Conservation (phyloP, 2,797 vertebrate species). For the Cetoscarus ocellatus region DNA sequence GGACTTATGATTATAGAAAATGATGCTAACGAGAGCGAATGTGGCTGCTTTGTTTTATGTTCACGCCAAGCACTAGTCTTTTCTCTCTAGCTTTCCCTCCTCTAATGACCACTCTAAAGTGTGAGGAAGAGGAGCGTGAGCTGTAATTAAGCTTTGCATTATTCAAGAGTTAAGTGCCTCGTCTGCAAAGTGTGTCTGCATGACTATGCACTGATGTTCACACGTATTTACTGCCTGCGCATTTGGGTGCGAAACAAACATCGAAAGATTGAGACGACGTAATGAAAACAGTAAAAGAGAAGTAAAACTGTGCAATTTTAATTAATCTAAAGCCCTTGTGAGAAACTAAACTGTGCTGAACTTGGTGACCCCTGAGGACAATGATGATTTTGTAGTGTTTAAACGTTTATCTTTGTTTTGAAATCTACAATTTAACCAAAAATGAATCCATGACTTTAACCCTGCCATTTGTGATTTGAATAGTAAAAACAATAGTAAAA, state of each 20-base stretch:
- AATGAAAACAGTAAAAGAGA: conserved; percentile 4
- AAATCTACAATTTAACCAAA: too few relatives aligned
- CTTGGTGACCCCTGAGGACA: too few relatives aligned
- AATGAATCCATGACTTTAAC: too few relatives aligned
- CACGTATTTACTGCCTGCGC: neutral
- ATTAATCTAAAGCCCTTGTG: too few relatives aligned
- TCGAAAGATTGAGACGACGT: conserved; percentile 18
- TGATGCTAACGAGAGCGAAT: conserved; percentile 23
- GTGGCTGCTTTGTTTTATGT: conserved; percentile 51
- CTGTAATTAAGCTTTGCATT: conserved; percentile 71
- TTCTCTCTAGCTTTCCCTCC: conserved; percentile 35
- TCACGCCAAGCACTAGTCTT: conserved; percentile 53
- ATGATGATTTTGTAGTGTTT: too few relatives aligned
- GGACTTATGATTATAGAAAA: conserved; percentile 56
- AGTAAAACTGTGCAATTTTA: conserved; percentile 25
- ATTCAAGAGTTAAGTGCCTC: conserved; percentile 63
- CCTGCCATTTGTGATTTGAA: too few relatives aligned
- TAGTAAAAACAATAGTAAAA: too few relatives aligned
- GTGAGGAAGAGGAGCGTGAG: conserved; percentile 48
- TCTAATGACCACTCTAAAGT: conserved; percentile 69
- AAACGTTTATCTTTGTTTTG: too few relatives aligned
- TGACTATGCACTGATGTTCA: neutral
- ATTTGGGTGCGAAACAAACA: conserved; percentile 7
- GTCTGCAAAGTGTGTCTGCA: conserved; percentile 42
- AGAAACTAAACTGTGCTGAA: neutral